Conservation (phyloP, 2,797 vertebrate genomes). For the Poecilia wingei region DNA sequence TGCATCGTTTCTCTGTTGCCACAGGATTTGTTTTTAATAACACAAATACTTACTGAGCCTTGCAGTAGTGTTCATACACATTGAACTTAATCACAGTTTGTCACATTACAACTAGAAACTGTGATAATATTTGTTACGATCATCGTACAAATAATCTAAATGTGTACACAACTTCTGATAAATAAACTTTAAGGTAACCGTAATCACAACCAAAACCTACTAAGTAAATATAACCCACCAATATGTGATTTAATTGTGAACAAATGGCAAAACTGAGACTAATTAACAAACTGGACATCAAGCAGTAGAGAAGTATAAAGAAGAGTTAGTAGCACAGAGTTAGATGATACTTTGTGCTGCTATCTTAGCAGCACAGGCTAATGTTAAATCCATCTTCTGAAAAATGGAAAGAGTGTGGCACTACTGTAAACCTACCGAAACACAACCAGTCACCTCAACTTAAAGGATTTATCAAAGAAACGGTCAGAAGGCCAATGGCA, state of each 20-base stretch:
- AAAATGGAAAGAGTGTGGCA: neutral
- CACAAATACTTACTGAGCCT: neutral
- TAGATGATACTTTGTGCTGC: too few species aligned
- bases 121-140: neutral
- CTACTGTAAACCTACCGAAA: neutral
- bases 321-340: neutral
- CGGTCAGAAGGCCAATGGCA: neutral
- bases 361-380: neutral
- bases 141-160: neutral
- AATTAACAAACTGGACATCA: neutral
- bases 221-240: neutral
- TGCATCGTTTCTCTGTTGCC: neutral
- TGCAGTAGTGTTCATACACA: neutral
- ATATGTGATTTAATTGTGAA: neutral
- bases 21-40: neutral
- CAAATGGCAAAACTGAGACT: neutral
- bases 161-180: neutral
- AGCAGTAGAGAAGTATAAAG: neutral
- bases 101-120: neutral
- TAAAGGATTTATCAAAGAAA: neutral
- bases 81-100: neutral
- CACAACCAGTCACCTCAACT: neutral
- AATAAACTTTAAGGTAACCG: neutral
- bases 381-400: neutral
- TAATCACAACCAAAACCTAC: neutral